These are phyloP conservation scores for Sanderia malayensis DNA, from an alignment of 30 jellyfish, hydroid and myxozoan genomes.

Conservation along the genomic window DNA sequence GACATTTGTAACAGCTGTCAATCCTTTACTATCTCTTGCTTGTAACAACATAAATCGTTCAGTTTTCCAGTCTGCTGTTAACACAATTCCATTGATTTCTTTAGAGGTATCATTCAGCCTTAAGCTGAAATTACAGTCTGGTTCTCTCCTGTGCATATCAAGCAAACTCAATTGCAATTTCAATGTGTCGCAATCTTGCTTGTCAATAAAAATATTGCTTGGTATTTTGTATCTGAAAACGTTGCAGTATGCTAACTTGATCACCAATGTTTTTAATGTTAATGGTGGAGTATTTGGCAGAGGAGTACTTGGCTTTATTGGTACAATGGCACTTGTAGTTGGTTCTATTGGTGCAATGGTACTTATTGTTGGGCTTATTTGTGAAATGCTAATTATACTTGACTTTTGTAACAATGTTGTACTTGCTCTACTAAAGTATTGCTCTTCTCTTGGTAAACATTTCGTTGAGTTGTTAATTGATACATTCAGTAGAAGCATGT, in stretches of 20 bases:
- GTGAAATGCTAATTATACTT: no score
- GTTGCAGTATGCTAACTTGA: no score
- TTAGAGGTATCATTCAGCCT: conserved; percentile 8
- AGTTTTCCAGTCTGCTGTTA: neutral
- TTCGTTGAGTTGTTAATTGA: conserved; percentile 7
- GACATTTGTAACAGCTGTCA: conserved; percentile 4
- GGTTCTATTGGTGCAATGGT: no score
- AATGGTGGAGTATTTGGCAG: no score
- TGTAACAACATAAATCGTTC: no score
- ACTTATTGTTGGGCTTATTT: no score
- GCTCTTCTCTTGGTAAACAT: neutral
- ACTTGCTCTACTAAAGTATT: no score
- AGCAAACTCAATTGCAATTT: neutral
- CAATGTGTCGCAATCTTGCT: conserved; percentile 12
- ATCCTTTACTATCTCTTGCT: conserved; percentile 37
- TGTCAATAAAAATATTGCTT: conserved; percentile 42
- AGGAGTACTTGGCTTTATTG: no score
- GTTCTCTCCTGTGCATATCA: neutral
- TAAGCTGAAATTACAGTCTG: conserved; percentile 14
- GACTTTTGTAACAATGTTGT: no score
- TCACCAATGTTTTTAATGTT: no score
- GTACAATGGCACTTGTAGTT: no score
- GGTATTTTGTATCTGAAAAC: conserved; percentile 24
- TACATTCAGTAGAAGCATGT: neutral
- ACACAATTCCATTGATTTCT: neutral